Conservation (phyloP, 2,113 vertebrate species). For the Oenanthe oenanthe region DNA sequence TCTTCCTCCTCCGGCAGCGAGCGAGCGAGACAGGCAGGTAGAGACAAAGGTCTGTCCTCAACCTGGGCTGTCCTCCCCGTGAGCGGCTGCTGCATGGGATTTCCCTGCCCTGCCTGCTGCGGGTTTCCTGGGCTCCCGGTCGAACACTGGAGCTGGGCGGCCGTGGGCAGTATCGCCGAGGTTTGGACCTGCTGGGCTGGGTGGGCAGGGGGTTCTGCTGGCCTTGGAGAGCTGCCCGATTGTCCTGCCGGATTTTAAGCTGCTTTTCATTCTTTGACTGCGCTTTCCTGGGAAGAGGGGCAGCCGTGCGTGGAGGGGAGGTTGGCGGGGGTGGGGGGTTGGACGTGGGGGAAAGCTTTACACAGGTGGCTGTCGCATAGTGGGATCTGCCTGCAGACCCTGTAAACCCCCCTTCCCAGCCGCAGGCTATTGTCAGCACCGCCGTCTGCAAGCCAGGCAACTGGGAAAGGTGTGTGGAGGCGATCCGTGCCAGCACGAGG, state of each 20-base stretch:
- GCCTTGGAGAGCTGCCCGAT: background rate
- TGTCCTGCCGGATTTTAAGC: background rate
- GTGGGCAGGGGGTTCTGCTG: constrained; percentile 8
- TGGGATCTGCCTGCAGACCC: background rate
- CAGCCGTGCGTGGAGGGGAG: constrained; percentile 20
- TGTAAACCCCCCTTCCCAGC: background rate
- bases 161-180: background rate
- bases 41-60: constrained; percentile 71
- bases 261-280: constrained; percentile 35
- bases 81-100: constrained; percentile 44
- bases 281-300: background rate
- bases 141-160: background rate
- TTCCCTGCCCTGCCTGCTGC: constrained; percentile 36
- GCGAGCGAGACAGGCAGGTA: constrained; percentile 46
- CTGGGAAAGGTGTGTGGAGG: background rate
- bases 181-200: constrained; percentile 48
- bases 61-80: constrained; percentile 42
- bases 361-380: constrained; percentile 24
- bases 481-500: background rate
- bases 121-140: constrained; percentile 29
- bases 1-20: constrained; percentile 50
- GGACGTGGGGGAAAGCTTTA: background rate
- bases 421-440: constrained; percentile 26
- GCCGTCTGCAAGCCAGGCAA: background rate
- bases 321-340: background rate